Evolutionary conservation across 2,113 vertebrate genomes (phyloP), one percentile per base, ranked within the genome.

Genomic region (Cynopterus brachyotis): DNA sequence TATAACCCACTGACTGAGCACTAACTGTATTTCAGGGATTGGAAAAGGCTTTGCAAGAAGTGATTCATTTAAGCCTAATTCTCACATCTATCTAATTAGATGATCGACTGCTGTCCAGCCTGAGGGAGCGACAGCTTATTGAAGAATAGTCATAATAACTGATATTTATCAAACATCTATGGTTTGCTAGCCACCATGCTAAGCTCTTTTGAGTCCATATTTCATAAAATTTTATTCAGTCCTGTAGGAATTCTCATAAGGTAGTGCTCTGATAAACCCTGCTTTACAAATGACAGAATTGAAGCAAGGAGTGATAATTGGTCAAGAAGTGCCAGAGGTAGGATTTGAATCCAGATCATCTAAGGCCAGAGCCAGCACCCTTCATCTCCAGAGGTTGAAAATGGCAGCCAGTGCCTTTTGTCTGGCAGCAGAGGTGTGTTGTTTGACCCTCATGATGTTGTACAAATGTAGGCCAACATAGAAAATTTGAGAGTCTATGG

Each of bases 261-360:
- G 53, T 32, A 90, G 26, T 13, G 70, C 26, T 80, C 3, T 60
- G 66, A 81, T 79, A 80, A 69, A 53, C 22, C 37, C 40, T 67
- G 26, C 76, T 84, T 79, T 83, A 73, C n/a, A 88, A 59, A 72
- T 83, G 37, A 92, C 53, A 85, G 87, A 89, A 60, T n/a, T 40
- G 62, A 66, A 19, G 7, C 60, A 85, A 40, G 5, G 9, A 47
- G 40, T 11, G 9, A 47, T 64, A 66, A 60, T n/a, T 64, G 73
- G 24, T 8, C 35, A 69, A 15, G 17, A 62, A 55, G 37, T n/a
- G 0, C 42, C 60, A 86, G 35, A 78, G 45, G 7, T 40, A 19
- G 82, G 13, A 89, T 50, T 19, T 35, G 32, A 96, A 67, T 17
- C 35, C 72, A 80, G 26, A 17, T 66, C 69, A 42, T 9, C 10